Conservation (phyloP, 2,113 vertebrate species). For the Diphyllodes magnificus region DNA sequence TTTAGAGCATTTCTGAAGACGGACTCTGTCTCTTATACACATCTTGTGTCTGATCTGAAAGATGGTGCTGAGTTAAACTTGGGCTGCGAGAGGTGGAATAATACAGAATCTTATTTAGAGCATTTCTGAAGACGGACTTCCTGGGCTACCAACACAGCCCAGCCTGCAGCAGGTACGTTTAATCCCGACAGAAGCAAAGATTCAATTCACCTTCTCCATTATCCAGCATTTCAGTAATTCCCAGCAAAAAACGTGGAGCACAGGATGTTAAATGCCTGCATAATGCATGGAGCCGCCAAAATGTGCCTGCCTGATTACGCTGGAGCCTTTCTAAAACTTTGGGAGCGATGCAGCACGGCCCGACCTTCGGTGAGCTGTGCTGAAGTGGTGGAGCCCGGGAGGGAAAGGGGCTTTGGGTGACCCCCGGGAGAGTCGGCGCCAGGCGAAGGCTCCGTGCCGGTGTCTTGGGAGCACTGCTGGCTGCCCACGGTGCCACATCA, state of each 20-base stretch:
- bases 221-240: slow-evolving; percentile 14
- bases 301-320: not conserved
- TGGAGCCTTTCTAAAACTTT: slow-evolving; percentile 3
- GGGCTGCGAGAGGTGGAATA: not conserved
- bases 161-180: not conserved
- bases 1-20: not conserved
- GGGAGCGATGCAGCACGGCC: not conserved
- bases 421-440: not conserved
- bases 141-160: not conserved
- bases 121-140: not conserved
- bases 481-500: not conserved
- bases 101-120: not conserved
- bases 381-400: not conserved
- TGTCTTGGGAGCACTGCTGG: not conserved
- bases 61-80: not conserved
- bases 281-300: not conserved
- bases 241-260: not conserved
- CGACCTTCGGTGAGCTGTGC: not conserved
- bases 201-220: not conserved
- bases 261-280: not conserved
- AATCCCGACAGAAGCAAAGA: not conserved
- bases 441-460: not conserved
- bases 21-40: no score
- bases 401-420: not conserved
- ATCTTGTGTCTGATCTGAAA: no score